phyloP scores from a whole-genome alignment of 2,797 vertebrate species.

The Aeoliscus strigatus region DNA sequence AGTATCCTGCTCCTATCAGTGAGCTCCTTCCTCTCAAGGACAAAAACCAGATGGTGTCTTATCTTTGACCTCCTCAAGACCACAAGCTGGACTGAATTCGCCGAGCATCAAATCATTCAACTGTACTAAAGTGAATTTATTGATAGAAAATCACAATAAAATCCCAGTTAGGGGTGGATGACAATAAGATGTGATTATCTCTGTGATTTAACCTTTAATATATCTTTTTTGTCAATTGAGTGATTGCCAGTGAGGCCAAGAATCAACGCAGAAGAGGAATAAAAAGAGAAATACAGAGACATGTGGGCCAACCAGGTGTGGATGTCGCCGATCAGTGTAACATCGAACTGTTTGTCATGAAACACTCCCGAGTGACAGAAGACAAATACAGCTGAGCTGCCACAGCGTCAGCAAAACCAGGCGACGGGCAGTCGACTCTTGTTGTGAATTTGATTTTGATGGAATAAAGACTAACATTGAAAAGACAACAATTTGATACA shows the following conservation, averaged over 20 bases:
- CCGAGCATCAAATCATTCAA: slow-evolving; percentile 7
- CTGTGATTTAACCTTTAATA: too few relatives aligned
- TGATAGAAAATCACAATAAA: too few relatives aligned
- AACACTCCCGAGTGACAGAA: not conserved
- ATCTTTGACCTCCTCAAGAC: slow-evolving; percentile 50
- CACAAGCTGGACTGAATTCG: slow-evolving; percentile 10
- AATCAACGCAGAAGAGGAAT: too few relatives aligned
- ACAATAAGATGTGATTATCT: too few relatives aligned
- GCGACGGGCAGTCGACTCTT: not conserved
- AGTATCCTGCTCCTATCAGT: slow-evolving; percentile 17
- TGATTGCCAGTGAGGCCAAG: too few relatives aligned
- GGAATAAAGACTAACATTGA: slow-evolving; percentile 10
- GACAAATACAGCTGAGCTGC: not conserved
- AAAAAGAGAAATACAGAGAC: not conserved
- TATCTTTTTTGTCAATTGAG: too few relatives aligned
- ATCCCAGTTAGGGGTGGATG: too few relatives aligned
- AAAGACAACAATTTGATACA: slow-evolving; percentile 17
- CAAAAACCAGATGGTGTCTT: slow-evolving; percentile 50
- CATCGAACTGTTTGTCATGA: slow-evolving; percentile 3
- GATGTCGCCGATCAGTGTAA: slow-evolving; percentile 6
- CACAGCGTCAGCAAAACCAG: not conserved
- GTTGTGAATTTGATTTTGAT: slow-evolving; percentile 18
- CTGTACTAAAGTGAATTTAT: not conserved
- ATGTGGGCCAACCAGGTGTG: not conserved
- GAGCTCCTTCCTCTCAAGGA: slow-evolving; percentile 32